Conservation (phyloP, 2,888 invertebrate species). For the Andrena trimmerana region DNA sequence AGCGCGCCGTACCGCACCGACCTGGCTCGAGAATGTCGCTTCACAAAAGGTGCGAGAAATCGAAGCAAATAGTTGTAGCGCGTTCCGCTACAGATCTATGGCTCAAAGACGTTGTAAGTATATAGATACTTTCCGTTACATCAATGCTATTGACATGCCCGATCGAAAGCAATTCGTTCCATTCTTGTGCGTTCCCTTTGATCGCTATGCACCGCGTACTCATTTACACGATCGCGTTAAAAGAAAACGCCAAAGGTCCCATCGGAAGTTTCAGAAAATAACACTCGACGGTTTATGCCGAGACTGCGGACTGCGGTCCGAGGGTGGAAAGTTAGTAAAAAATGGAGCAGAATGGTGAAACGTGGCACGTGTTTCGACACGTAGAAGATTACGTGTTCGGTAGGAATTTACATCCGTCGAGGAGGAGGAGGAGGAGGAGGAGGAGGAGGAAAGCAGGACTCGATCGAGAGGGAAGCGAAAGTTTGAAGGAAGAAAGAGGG, state of each 20-base stretch:
- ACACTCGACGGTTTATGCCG: background rate
- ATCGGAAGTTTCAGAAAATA: too few relatives aligned
- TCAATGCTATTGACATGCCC: too few relatives aligned
- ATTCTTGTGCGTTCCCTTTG: too few relatives aligned
- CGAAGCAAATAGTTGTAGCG: conserved; percentile 16
- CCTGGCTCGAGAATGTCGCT: conserved; percentile 21
- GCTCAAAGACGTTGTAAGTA: background rate
- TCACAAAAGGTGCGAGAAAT: conserved; percentile 26
- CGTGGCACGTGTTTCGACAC: conserved; percentile 21
- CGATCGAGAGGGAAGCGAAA: background rate
- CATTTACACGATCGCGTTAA: too few relatives aligned
- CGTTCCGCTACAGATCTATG: background rate
- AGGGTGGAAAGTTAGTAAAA: background rate
- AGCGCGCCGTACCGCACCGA: conserved; percentile 40
- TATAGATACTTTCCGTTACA: too few relatives aligned
- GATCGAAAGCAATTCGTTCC: too few relatives aligned
- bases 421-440: background rate
- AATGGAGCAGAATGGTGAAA: background rate
- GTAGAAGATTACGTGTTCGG: conserved; percentile 1
- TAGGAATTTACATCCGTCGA: conserved; percentile 1
- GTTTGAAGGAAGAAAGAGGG: background rate
- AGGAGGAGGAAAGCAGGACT: background rate
- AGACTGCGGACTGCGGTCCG: too few relatives aligned
- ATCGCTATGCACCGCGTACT: too few relatives aligned
- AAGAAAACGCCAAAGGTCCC: too few relatives aligned